Evolutionary conservation across 1,140 invertebrate genomes (phyloP).

Genomic region (Apis dorsata): DNA sequence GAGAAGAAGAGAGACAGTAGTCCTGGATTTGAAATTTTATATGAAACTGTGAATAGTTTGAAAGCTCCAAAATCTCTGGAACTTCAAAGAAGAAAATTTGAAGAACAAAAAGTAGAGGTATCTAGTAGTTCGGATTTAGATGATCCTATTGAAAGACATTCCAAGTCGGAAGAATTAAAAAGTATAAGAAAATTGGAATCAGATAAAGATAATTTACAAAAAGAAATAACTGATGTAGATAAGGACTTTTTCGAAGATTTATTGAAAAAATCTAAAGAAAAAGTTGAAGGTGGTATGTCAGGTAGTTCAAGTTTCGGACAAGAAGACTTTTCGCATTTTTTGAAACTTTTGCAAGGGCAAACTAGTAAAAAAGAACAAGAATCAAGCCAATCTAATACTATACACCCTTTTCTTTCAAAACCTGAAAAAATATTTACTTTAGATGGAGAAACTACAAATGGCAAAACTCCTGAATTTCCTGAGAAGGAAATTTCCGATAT

Average conservation of each 20-base stretch:
- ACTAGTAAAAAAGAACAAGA: constrained; percentile 59
- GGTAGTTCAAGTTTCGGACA: constrained; percentile 76
- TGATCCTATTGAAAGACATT: constrained; percentile 77
- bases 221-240: constrained; percentile 79
- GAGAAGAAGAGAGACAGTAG: constrained; percentile 66
- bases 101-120: constrained; percentile 74
- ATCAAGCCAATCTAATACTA: constrained; percentile 34
- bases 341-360: constrained; percentile 75
- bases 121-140: constrained; percentile 77
- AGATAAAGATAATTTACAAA: constrained; percentile 74
- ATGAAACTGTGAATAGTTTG: constrained; percentile 65
- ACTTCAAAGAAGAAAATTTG: constrained; percentile 71
- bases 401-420: constrained; percentile 25
- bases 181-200: constrained; percentile 59
- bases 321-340: constrained; percentile 77
- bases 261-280: constrained; percentile 72
- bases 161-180: constrained; percentile 71
- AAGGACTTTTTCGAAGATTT: constrained; percentile 77
- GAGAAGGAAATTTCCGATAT: constrained; percentile 74
- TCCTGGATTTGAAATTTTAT: constrained; percentile 66
- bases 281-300: constrained; percentile 70
- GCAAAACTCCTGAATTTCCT: constrained; percentile 68
- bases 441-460: constrained; percentile 26
- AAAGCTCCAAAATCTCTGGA: constrained; percentile 67
- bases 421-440: neutral